Conservation (phyloP, 1,140 invertebrate species). For the Tribolium madens region DNA sequence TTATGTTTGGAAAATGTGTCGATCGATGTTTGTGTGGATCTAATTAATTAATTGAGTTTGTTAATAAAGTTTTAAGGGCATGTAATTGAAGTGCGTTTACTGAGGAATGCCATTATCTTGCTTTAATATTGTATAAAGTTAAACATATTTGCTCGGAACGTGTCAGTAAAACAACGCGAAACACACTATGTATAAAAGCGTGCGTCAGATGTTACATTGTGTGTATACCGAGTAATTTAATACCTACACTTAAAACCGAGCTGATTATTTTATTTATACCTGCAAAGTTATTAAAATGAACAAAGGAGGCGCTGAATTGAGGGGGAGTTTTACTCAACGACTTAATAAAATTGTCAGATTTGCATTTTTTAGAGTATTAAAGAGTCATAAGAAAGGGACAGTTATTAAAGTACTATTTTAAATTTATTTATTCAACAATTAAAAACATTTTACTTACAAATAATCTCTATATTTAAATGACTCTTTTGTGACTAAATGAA, state of each 20-base stretch:
- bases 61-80: constrained; percentile 16
- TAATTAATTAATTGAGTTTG: constrained; percentile 18
- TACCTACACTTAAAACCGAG: not conserved
- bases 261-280: constrained; percentile 9
- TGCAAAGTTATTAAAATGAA: not conserved
- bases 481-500: too few species aligned
- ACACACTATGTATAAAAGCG: constrained; percentile 14
- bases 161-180: constrained; percentile 27
- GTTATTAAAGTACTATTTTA: too few species aligned
- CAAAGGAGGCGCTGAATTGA: not conserved
- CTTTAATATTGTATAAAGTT: constrained; percentile 34
- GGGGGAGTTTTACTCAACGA: too few species aligned
- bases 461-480: too few species aligned
- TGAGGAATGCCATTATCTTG: constrained; percentile 22
- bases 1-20: too few species aligned
- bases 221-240: constrained; percentile 28
- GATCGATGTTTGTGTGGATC: not conserved
- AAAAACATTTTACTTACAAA: too few species aligned
- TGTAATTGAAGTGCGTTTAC: constrained; percentile 7
- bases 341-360: too few species aligned
- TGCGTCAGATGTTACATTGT: constrained; percentile 21
- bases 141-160: constrained; percentile 32
- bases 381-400: too few species aligned
- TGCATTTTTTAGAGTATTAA: too few species aligned
- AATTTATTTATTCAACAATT: too few species aligned